phyloP scores from a whole-genome alignment of 92 coral and sea anemone species.

The Porites evermanni region DNA sequence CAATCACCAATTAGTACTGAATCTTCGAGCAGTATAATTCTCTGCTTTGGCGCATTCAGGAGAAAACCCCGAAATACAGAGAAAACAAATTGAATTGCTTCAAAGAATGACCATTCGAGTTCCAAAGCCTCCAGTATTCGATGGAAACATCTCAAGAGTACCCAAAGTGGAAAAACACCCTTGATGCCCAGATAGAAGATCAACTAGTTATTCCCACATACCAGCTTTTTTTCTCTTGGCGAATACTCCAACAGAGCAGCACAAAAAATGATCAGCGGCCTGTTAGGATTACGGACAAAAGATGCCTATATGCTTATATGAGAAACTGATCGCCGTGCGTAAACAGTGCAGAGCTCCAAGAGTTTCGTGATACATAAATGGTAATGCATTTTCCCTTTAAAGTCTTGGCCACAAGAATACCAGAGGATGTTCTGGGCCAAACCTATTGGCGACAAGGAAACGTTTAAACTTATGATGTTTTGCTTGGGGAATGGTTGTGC shows the following conservation, averaged over 20 bases:
- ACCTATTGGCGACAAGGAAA: neutral
- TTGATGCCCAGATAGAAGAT: constrained; percentile 67
- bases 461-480: constrained; percentile 3
- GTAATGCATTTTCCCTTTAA: constrained; percentile 2
- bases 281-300: constrained; percentile 58
- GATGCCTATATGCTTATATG: constrained; percentile 46
- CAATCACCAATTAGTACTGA: constrained; percentile 14
- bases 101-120: constrained; percentile 52
- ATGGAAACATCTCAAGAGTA: constrained; percentile 60
- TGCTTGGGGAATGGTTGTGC: neutral
- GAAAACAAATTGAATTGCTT: constrained; percentile 39
- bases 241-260: constrained; percentile 57
- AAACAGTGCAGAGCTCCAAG: constrained; percentile 55
- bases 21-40: neutral
- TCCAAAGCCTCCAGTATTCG: constrained; percentile 48
- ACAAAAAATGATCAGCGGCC: constrained; percentile 40
- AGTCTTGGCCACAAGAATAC: neutral
- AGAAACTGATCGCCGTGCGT: constrained; percentile 69
- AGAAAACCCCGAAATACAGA: constrained; percentile 32
- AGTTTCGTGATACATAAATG: constrained; percentile 59
- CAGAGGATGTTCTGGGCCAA: neutral
- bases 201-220: constrained; percentile 57
- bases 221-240: constrained; percentile 69
- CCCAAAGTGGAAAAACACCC: constrained; percentile 70
- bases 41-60: constrained; percentile 24